A percentile compares a stretch with the other conserved stretches of the same genome.
Evolutionary conservation across 92 coral and sea anemone species (phyloP).

Genomic region (Epizoanthus stellaris): DNA sequence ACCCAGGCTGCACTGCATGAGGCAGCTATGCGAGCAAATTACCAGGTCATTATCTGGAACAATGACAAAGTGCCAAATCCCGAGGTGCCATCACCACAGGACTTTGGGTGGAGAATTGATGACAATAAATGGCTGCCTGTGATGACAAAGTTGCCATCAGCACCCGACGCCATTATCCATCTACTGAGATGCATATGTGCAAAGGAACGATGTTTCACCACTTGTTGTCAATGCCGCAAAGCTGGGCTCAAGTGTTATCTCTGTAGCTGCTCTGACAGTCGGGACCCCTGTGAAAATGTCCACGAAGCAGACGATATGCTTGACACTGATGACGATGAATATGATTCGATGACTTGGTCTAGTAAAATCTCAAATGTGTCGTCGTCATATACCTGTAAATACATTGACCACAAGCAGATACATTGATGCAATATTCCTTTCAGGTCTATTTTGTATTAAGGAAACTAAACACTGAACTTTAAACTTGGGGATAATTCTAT

Average conservation of each 20-base stretch:
- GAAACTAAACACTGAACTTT: too few species aligned
- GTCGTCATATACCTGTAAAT: too few species aligned
- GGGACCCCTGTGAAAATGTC: slow-evolving; percentile 4
- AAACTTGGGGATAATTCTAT: too few species aligned
- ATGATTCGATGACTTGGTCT: too few species aligned
- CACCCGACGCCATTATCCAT: slow-evolving; percentile 3
- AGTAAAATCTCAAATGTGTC: too few species aligned
- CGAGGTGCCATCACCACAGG: slow-evolving; percentile 1
- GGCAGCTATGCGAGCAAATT: slow-evolving; percentile 8
- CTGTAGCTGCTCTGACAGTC: slow-evolving; percentile 2
- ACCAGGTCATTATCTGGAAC: background rate
- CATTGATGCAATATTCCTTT: too few species aligned
- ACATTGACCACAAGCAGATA: too few species aligned
- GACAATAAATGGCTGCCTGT: slow-evolving; percentile 5
- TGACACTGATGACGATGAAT: too few species aligned
- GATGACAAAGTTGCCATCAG: slow-evolving; percentile 21
- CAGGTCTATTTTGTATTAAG: too few species aligned
- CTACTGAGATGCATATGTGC: background rate
- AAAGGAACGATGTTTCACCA: background rate
- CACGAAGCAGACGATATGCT: too few species aligned
- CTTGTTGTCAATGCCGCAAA: slow-evolving; percentile 16
- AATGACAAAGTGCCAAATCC: slow-evolving; percentile 1
- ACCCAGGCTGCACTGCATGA: background rate
- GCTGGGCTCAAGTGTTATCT: slow-evolving; percentile 31
- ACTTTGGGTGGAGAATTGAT: slow-evolving; percentile 13